These are phyloP conservation scores for Synanthedon tipuliformis DNA, from an alignment of 2,888 invertebrate species.

Conservation along the genomic window DNA sequence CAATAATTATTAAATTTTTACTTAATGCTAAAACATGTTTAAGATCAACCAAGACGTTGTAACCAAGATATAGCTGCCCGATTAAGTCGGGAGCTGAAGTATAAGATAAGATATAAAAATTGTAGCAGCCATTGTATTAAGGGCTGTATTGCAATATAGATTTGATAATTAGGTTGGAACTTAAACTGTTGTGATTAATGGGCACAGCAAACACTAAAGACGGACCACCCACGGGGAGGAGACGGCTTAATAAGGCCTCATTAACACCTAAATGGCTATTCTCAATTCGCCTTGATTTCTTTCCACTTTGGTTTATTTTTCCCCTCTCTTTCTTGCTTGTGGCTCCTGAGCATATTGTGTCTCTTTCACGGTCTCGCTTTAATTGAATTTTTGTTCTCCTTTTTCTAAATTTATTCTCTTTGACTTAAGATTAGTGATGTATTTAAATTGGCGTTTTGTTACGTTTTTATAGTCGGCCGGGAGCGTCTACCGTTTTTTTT, in stretches of 20 bases:
- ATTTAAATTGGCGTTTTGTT: conserved; percentile 66
- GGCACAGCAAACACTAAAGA: conserved; percentile 48
- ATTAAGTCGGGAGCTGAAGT: background rate
- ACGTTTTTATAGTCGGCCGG: conserved; percentile 50
- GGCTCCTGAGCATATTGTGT: conserved; percentile 26
- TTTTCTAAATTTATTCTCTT: conserved; percentile 66
- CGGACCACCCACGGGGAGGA: conserved; percentile 65
- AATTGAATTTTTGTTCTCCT: conserved; percentile 61
- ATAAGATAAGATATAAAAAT: background rate
- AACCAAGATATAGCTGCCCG: no score
- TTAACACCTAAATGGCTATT: conserved; percentile 70
- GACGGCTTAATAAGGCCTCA: conserved; percentile 70
- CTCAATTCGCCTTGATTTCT: conserved; percentile 64
- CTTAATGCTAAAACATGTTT: no score
- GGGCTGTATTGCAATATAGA: conserved; percentile 25
- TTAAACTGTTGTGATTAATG: conserved; percentile 61
- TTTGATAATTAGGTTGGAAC: conserved; percentile 55
- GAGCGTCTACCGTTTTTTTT: conserved; percentile 21
- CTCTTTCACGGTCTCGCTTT: conserved; percentile 44
- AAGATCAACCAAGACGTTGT: no score
- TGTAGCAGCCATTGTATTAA: conserved; percentile 21
- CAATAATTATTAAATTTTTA: no score
- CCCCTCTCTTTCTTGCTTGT: conserved; percentile 30
- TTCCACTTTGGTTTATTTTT: conserved; percentile 59
- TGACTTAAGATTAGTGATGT: conserved; percentile 68